These are phyloP conservation scores for Mesocentrotus franciscanus DNA, from an alignment of 53 echinoderm and acorn worm species.

Conservation along the genomic window DNA sequence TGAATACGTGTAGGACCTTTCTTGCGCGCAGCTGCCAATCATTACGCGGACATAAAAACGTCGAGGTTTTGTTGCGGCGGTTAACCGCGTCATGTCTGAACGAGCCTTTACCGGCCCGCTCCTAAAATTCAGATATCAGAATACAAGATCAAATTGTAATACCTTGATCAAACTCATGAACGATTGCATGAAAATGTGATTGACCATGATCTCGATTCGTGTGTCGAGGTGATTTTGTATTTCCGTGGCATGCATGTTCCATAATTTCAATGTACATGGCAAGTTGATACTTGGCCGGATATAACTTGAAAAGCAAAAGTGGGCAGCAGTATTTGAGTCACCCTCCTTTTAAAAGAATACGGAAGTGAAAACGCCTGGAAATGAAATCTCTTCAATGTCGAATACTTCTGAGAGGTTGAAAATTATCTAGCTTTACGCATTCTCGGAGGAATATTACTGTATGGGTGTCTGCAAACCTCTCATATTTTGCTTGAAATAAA, in stretches of 20 bases:
- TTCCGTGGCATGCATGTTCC: constrained; percentile 21
- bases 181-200: background rate
- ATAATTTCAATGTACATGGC: constrained; percentile 12
- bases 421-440: background rate
- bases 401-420: background rate
- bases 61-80: too few species aligned
- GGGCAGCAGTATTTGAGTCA: constrained; percentile 27
- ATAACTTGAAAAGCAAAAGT: background rate
- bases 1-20: too few species aligned
- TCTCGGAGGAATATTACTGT: background rate
- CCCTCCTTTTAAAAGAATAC: constrained; percentile 20
- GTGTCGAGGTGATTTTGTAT: constrained; percentile 2
- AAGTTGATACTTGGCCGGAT: background rate
- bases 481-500: background rate
- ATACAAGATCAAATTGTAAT: background rate
- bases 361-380: constrained; percentile 4
- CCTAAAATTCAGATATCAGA: background rate
- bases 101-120: background rate
- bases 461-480: background rate
- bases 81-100: background rate
- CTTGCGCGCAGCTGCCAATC: too few species aligned
- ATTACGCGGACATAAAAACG: too few species aligned
- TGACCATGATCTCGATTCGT: constrained; percentile 9
- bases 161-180: background rate
- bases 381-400: constrained; percentile 11